Evolutionary conservation across 2,797 vertebrate genomes (phyloP), one percentile per base, ranked within the genome.

Genomic region (Euphonia xanthogaster): DNA sequence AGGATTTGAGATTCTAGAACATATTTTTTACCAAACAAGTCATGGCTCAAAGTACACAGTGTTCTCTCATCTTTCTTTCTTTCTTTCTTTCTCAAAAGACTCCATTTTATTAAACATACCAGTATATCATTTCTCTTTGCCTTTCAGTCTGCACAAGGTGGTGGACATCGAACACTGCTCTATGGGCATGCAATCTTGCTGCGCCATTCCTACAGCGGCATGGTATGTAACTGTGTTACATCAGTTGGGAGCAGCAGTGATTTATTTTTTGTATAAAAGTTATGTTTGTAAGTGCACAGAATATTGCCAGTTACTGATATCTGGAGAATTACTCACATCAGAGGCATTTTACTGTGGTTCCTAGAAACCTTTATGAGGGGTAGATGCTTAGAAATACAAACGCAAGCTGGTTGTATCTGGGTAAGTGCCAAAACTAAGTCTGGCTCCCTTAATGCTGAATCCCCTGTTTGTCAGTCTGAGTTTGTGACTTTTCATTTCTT

Each of bases 161-260:
- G 99, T 1, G 98, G 99, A 23, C 99, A 99, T 96, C 98, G 99
- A 51, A 99, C 99, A 0, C 98, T 99, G 19, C 98, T 99, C 35
- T 99, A 99, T 0, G 99, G 99, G 14, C 99, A 99, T 0, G 99
- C 99, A 13, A 98, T 99, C 54, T 91, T 99, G 93, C 98, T 99
- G 54, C 98, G 99, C 70, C 99, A 99, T 97, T 99, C 99, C 73
- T 99, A 99, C 96, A 99, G 99, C 0, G 99, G 99, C 96, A 99
- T 99, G 99, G 99, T 99, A 96, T 79, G 98, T 97, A 76, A 42
- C 30, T 12, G 3, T 5, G 21, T 30, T 22, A 30, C 3, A 3
- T 9, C 3, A 33, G 23, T 2, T 72, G 22, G 14, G 12, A 54
- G 47, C n/a, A 86, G 27, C 21, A 27, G 19, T 9, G 3, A 11